These are phyloP conservation scores for Cheilosia urbana DNA, from an alignment of 2,888 invertebrate species.

Conservation along the genomic window DNA sequence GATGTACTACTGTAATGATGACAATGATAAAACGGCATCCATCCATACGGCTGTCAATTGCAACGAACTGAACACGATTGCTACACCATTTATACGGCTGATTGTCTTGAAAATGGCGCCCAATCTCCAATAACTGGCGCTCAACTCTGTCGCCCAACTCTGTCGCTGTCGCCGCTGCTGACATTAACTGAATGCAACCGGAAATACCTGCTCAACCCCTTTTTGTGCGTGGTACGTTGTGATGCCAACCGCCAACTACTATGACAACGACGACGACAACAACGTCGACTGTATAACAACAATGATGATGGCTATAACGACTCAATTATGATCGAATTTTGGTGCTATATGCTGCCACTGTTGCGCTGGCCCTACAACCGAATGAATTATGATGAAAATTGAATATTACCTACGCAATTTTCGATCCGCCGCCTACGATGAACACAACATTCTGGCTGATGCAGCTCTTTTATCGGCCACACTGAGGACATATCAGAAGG, in stretches of 20 bases:
- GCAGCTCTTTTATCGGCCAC: conserved; percentile 95
- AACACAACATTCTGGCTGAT: neutral
- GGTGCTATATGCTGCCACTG: conserved; percentile 9
- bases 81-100: neutral
- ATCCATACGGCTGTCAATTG: conserved; percentile 41
- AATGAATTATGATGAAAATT: conserved; percentile 51
- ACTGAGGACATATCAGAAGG: conserved; percentile 94
- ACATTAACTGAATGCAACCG: conserved; percentile 29
- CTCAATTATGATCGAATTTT: conserved; percentile 49
- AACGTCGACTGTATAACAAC: neutral
- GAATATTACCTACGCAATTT: conserved; percentile 33
- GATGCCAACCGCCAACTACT: conserved; percentile 20
- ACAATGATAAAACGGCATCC: conserved; percentile 45
- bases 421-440: neutral
- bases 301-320: conserved; percentile 2
- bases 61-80: neutral
- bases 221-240: conserved; percentile 14
- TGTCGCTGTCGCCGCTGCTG: conserved; percentile 14
- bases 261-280: conserved; percentile 22
- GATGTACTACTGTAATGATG: conserved; percentile 19
- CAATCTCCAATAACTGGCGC: conserved; percentile 44
- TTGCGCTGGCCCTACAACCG: conserved; percentile 4
- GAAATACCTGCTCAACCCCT: conserved; percentile 48
- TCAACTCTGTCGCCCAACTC: conserved; percentile 49
- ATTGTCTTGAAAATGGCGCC: conserved; percentile 27